Conservation (phyloP, 2,113 vertebrate species). For the Montifringilla adamsi region DNA sequence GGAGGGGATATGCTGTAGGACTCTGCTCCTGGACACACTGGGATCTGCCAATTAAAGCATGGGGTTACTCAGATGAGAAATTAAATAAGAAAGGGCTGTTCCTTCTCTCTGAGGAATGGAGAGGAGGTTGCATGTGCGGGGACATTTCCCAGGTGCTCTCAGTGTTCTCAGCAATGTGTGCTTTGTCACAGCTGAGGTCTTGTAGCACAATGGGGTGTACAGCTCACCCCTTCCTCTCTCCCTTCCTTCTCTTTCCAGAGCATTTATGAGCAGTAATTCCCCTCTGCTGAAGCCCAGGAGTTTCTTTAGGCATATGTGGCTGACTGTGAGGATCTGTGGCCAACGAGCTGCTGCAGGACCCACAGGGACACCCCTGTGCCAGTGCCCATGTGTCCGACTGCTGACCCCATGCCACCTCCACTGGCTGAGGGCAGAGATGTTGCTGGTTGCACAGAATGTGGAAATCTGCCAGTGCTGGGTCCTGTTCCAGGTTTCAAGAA, state of each 20-base stretch:
- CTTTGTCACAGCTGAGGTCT: not conserved
- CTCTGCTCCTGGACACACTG: not conserved
- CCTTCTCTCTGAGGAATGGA: not conserved
- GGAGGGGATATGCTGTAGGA: not conserved
- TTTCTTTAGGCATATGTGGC: not conserved
- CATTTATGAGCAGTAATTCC: not conserved
- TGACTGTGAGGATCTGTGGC: not conserved
- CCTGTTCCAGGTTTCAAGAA: constrained; percentile 19
- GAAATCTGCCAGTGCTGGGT: not conserved
- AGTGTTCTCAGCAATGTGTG: not conserved
- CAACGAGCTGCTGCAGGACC: not conserved
- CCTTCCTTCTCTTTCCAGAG: not conserved
- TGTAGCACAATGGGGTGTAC: not conserved
- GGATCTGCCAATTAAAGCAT: not conserved
- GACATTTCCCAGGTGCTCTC: not conserved
- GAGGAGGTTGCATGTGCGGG: not conserved
- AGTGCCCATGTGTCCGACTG: accelerated
- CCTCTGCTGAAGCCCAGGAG: not conserved
- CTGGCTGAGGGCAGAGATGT: not conserved
- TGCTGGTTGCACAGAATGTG: constrained; percentile 15
- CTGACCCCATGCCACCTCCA: not conserved
- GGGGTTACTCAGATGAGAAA: not conserved
- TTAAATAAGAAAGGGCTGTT: not conserved
- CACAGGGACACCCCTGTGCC: not conserved
- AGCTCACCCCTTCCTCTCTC: not conserved